These are phyloP conservation scores for Gisinianus flammeolus DNA, from an alignment of 2,888 invertebrate genomes.

Conservation along the genomic window DNA sequence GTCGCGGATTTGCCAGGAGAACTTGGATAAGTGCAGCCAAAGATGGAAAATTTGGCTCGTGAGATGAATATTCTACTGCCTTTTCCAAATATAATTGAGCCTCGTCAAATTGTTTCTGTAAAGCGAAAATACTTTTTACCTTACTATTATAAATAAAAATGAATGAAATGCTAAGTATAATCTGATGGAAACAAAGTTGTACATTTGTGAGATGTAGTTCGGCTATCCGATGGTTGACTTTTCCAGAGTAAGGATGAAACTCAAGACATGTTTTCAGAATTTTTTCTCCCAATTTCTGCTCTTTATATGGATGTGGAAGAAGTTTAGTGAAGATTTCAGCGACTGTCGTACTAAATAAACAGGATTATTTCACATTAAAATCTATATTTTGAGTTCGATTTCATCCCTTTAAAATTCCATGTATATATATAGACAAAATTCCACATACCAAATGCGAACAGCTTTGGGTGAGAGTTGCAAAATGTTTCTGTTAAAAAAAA, in stretches of 20 bases:
- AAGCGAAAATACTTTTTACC: no score
- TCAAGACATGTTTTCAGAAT: neutral
- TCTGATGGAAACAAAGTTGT: no score
- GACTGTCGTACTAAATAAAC: constrained; percentile 2
- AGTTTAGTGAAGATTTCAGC: constrained; percentile 14
- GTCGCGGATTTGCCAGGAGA: neutral
- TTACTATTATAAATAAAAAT: no score
- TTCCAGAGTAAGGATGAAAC: neutral
- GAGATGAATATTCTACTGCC: neutral
- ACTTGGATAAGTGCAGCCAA: neutral
- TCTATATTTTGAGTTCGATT: no score
- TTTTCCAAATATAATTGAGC: neutral
- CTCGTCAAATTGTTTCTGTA: neutral
- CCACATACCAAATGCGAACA: neutral
- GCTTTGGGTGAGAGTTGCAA: constrained; percentile 3
- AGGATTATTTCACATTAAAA: no score
- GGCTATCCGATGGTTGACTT: constrained; percentile 13
- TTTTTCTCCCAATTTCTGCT: neutral
- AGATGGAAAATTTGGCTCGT: neutral
- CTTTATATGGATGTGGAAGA: neutral
- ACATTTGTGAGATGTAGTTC: neutral
- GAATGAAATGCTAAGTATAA: no score
- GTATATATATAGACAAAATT: no score
- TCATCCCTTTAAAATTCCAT: no score
- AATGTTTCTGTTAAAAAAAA: neutral